Conservation (phyloP, 2,888 invertebrate species). For the Phymatocera aterrima region DNA sequence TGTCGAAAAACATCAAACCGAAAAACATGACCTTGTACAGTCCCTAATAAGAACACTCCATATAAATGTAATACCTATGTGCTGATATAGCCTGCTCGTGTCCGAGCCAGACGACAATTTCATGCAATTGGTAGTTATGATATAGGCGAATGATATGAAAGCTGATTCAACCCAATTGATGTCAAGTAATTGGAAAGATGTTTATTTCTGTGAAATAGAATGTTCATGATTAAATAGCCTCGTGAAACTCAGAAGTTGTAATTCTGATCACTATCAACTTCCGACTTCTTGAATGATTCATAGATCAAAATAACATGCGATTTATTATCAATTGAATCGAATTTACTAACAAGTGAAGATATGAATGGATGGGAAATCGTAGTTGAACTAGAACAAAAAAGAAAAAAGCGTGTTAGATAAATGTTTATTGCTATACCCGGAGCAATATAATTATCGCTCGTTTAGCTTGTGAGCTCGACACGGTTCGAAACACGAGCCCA, state of each 20-base stretch:
- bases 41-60: neutral
- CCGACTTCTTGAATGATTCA: neutral
- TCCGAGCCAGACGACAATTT: neutral
- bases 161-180: neutral
- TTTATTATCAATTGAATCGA: neutral
- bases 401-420: neutral
- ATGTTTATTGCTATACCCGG: neutral
- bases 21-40: neutral
- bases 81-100: neutral
- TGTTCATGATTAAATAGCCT: neutral
- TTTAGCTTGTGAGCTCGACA: neutral
- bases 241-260: neutral
- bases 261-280: neutral
- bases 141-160: neutral
- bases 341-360: neutral
- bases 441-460: neutral
- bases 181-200: neutral
- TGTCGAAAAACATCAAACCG: neutral
- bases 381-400: neutral
- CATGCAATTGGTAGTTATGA: neutral
- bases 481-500: neutral
- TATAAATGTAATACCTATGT: neutral
- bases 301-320: neutral
- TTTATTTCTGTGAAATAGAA: neutral
- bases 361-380: neutral